Percentiles rank a stretch among this genome's conserved stretches.
phyloP scores from a whole-genome alignment of 1,140 invertebrate genomes.

The Camponotus floridanus region DNA sequence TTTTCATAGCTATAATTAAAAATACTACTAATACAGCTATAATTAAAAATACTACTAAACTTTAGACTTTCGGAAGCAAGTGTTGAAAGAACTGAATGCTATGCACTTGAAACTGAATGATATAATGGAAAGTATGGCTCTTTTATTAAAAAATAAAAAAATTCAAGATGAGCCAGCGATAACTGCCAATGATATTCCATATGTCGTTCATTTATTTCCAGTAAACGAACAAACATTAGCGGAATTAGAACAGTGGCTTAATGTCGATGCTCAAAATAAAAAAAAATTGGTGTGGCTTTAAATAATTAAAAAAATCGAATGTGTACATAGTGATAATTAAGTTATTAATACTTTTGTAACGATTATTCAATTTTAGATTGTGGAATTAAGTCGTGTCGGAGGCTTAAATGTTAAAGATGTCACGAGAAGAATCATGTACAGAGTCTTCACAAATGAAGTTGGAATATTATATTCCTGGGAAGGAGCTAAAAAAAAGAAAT shows the following conservation, averaged over 20 bases:
- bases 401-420: conserved; percentile 40
- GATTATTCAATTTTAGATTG: conserved; percentile 31
- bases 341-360: conserved; percentile 12
- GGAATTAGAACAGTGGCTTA: conserved; percentile 21
- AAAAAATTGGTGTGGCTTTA: neutral
- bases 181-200: neutral
- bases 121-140: no score
- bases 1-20: conserved; percentile 4
- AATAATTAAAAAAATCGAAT: conserved; percentile 11
- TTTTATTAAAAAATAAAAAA: conserved; percentile 37
- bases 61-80: conserved; percentile 29
- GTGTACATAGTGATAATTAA: neutral
- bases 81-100: conserved; percentile 31
- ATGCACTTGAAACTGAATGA: no score
- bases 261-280: conserved; percentile 17
- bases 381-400: conserved; percentile 34
- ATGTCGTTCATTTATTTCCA: conserved; percentile 15
- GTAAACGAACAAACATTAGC: conserved; percentile 7
- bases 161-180: conserved; percentile 9
- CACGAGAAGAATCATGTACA: conserved; percentile 49
- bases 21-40: no score
- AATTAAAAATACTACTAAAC: no score
- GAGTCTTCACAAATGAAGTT: conserved; percentile 55
- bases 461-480: conserved; percentile 54
- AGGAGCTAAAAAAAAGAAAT: conserved; percentile 46